Base-by-base conservation (phyloP, 2,888 invertebrate genomes). In the Tachina fera region DNA sequence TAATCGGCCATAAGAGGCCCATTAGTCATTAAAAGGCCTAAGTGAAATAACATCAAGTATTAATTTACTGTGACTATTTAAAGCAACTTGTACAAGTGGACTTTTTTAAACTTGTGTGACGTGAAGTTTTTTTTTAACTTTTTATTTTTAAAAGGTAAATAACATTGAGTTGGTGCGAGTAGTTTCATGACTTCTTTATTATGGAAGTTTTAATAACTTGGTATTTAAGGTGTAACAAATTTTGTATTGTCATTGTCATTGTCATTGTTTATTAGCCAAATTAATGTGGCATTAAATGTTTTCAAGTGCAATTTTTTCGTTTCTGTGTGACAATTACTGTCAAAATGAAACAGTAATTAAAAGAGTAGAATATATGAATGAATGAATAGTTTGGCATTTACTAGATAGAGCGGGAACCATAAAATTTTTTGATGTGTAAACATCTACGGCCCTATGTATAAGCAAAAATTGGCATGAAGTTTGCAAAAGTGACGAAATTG, bases 241-340 rank as follows among this genome's bases (percentile, higher is more conserved):
- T 31, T 56, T 74, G 22, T 74, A 60, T 22, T 56, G 41, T 53
- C 60, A 45, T 61, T 61, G 41, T 53, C 60, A 45, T 61, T 61
- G 14, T 43, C 19, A 63, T 58, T 72, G 74, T 51, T 83, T 86
- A 83, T 75, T 80, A 76, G 76, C 53, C 80, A 80, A 83, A 83
- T 83, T 83, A 83, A 83, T 86, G 76, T 72, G 86, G 61, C 80
- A 86, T 76, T 84, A 79, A 84, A 79, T 79, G 51, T 31, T 49
- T 79, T 76, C 51, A 58, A 67, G 49, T 74, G 13, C 63, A 31
- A 39, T 60, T 84, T 71, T 67, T 49, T 31, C 47, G 9, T 65
- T 16, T 13, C 41, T 45, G 43, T 31, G 43, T 70, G n/a, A 11
- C 47, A 74, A 47, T 53, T 22, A 63, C 1, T 10, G 43, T 49